phyloP scores from a whole-genome alignment of 2,888 invertebrate genomes.

The Zygaena filipendulae region DNA sequence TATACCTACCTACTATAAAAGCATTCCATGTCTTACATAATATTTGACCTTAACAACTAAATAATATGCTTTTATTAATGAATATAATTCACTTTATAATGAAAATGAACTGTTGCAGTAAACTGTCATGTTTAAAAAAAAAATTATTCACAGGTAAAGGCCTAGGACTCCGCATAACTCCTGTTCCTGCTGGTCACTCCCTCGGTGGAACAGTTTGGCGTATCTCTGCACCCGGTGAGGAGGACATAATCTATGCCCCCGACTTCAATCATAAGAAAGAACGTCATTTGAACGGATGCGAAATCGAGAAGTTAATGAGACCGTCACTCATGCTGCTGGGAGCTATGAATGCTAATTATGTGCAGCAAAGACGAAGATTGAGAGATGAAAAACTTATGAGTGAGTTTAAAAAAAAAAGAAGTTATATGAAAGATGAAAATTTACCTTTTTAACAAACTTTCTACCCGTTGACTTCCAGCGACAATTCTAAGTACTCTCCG shows the following conservation, averaged over 20 bases:
- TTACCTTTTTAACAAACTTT: constrained; percentile 1
- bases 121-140: too few species aligned
- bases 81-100: too few species aligned
- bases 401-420: too few species aligned
- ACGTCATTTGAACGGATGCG: constrained; percentile 95
- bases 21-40: too few species aligned
- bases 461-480: too few species aligned
- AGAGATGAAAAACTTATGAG: constrained; percentile 98
- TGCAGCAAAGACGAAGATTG: constrained; percentile 88
- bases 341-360: constrained; percentile 94
- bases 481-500: constrained; percentile 94
- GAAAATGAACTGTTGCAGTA: too few species aligned
- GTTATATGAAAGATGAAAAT: too few species aligned
- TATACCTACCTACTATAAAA: too few species aligned
- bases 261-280: constrained; percentile 99
- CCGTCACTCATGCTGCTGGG: constrained; percentile 96
- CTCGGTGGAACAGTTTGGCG: constrained; percentile 99
- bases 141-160: constrained; percentile 79
- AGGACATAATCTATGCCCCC: constrained; percentile 97
- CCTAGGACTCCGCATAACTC: constrained; percentile 93
- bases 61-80: too few species aligned
- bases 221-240: constrained; percentile 97
- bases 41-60: too few species aligned
- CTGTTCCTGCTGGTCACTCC: constrained; percentile 97
- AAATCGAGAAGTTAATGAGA: constrained; percentile 87